Base-by-base conservation (phyloP, 1,140 invertebrate species). In the Sesamia nonagrioides region DNA sequence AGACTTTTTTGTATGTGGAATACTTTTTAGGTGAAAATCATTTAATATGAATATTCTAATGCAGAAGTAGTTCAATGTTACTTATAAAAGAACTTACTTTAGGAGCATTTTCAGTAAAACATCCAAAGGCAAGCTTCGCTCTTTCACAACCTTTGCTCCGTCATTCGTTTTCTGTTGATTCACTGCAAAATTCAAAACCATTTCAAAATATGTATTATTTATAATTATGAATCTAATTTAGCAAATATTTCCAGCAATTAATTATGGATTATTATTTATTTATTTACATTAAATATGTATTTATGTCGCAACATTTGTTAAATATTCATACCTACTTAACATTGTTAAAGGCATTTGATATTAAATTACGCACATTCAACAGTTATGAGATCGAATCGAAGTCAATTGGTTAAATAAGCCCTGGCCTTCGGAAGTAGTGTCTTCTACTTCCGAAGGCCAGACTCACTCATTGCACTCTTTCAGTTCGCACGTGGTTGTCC, bases 91-190 rank as follows among this genome's bases (percentile, higher is more conserved):
- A 35, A 80, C 78, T 80, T 69, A 86, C 85, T 72, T 82, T 85
- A 18, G 79, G 35, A 9, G 79, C 83, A 71, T 84, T 78, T 21
- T 85, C 69, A 6, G 35, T 74, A 6, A 87, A 74, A 56, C 85
- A 87, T 6, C 50, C 21, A 50, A 84, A 82, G 0, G 79, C 84
- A n/a, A 84, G 61, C 60, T 81, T 83, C 0, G 85, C 85, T 61
- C 85, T 50, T 0, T 85, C 85, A 48, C 85, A 87, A 2, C 82
- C 82, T 80, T 80, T 6, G 72, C 66, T 15, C 78, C 85, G 15
- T 85, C 84, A 11, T 50, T 69, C 13, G 80, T 77, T 6, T 58
- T 60, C 18, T 81, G 27, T 8, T 80, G 80, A 27, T 87, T 87
- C 9, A 85, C 85, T 87, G 77, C 11, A 80, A 82, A 75, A 9